Conservation (phyloP, 1,140 invertebrate genomes). For the Subanguina moxae region DNA sequence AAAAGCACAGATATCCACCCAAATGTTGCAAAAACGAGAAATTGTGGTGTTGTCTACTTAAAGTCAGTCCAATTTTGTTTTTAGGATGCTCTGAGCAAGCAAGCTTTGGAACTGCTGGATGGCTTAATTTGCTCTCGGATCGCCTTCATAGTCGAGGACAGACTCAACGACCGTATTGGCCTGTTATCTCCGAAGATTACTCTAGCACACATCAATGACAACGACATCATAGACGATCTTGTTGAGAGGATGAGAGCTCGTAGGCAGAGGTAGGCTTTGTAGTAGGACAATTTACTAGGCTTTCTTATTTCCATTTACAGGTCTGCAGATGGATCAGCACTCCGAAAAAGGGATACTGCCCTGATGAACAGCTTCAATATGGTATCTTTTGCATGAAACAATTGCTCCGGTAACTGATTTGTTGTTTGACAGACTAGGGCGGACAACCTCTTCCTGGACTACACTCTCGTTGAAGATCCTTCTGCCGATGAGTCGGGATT, state of each 20-base stretch:
- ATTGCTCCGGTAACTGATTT: constrained; percentile 1
- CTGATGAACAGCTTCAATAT: constrained; percentile 10
- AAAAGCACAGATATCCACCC: background rate
- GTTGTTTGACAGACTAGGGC: constrained; percentile 36
- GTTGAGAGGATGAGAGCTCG: constrained; percentile 17
- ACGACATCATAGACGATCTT: constrained; percentile 40
- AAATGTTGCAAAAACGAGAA: background rate
- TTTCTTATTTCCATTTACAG: too few relatives aligned
- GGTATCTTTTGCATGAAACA: constrained; percentile 9
- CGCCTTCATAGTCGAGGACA: constrained; percentile 40
- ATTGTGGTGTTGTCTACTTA: background rate
- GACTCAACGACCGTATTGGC: constrained; percentile 46
- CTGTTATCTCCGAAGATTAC: constrained; percentile 40
- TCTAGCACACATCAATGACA: constrained; percentile 36
- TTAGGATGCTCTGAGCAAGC: constrained; percentile 17
- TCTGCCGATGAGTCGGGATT: constrained; percentile 38
- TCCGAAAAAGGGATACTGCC: background rate
- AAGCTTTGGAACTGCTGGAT: constrained; percentile 22
- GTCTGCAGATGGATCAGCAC: background rate
- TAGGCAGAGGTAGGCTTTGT: constrained; percentile 13
- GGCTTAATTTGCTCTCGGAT: constrained; percentile 39
- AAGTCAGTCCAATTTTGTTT: background rate
- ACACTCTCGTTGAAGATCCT: constrained; percentile 43
- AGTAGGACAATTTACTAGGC: background rate
- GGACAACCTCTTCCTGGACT: constrained; percentile 51